phyloP scores from a whole-genome alignment of 92 coral and sea anemone genomes.

The Diadumene lineata region DNA sequence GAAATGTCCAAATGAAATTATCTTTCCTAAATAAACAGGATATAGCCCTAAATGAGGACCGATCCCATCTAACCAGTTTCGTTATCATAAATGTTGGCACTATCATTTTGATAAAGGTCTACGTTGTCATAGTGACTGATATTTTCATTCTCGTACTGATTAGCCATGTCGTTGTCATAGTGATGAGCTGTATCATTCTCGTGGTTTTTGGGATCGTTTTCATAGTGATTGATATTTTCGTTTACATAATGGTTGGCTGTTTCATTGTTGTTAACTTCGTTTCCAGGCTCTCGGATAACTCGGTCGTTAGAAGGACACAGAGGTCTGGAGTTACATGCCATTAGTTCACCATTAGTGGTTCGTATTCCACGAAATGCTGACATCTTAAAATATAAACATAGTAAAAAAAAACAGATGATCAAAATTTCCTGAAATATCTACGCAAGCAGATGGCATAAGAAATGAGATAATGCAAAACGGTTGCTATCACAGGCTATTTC shows the following conservation, averaged over 20 bases:
- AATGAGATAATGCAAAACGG: too few species aligned
- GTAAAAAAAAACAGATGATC: too few species aligned
- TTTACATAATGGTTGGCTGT: too few species aligned
- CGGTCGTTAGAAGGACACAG: conserved; percentile 67
- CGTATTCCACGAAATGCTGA: conserved; percentile 61
- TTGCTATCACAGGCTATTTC: too few species aligned
- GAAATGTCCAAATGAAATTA: not conserved
- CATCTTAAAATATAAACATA: conserved; percentile 47
- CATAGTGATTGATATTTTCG: not conserved
- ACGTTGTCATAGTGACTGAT: too few species aligned
- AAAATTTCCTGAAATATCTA: too few species aligned
- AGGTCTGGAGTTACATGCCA: conserved; percentile 73
- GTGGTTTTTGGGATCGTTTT: not conserved
- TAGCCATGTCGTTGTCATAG: not conserved
- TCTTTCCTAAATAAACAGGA: not conserved
- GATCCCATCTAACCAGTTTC: too few species aligned
- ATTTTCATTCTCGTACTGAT: too few species aligned
- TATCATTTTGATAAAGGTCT: too few species aligned
- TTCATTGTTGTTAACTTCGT: conserved; percentile 13
- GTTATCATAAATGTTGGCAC: too few species aligned
- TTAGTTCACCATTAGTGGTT: conserved; percentile 63
- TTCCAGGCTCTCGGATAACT: conserved; percentile 35
- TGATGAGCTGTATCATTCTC: not conserved
- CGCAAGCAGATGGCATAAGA: too few species aligned
- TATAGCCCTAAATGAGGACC: not conserved